Evolutionary conservation across 2,888 invertebrate species (phyloP), one percentile per base, ranked within the genome.

Genomic region (Drosophila fulvimacula): DNA sequence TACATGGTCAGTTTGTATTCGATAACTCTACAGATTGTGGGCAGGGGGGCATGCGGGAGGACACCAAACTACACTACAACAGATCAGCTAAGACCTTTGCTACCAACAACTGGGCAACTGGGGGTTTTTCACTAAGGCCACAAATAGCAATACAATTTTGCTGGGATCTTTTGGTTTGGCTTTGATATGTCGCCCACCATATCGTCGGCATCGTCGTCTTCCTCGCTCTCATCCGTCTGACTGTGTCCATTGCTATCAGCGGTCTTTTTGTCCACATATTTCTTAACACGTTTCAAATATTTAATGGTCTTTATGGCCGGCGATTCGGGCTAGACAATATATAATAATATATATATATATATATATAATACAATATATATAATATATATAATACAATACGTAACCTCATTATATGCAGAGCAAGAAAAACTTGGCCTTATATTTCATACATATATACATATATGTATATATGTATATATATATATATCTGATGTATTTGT

Each of bases 141-240:
- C 21, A 36, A 27, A 36, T 57, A 55, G 55, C 55, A 41, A 32
- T 55, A 41, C 11, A 38, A 4, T 17, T 52, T 36, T 38, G 24
- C 6, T 19, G 24, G 24, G 36, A 17, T 15, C 39, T 10, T 13
- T 24, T 13, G 4, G 13, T n/a, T 34, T 48, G 46, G 46, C 46
- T 30, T n/a, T 24, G 34, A 36, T 10, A 10, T 60, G 21, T 38
- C 21, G 75, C 94, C 95, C 95, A 96, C 96, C 96, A 96, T 93
- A 92, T 96, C 96, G 77, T 95, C 95, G 65, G 94, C 95, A 91
- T 94, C 94, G 87, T 95, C 95, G 71, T 94, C 95, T 55, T 95
- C 94, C 77, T 94, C 94, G 64, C 83, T 79, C 44, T 90, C 89
- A 53, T 87, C 87, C 38, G 83, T 81, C 64, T 81, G 84, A 78